Conservation (phyloP, 2,113 vertebrate species). For the Vanacampus margaritifer region DNA sequence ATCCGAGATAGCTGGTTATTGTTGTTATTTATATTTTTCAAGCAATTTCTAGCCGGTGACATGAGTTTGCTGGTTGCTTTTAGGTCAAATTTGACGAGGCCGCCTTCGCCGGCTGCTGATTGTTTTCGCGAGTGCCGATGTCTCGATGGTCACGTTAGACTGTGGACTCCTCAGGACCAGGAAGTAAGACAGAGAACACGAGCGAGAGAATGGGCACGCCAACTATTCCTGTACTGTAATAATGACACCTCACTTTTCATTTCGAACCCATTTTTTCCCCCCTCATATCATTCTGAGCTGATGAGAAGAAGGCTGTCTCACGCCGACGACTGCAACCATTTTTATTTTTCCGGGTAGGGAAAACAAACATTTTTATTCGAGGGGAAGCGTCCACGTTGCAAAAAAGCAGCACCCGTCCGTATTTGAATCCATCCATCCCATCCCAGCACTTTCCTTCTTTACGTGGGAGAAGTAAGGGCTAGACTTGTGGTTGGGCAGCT, state of each 20-base stretch:
- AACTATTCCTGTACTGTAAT: slow-evolving; percentile 72
- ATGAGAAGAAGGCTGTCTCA: slow-evolving; percentile 32
- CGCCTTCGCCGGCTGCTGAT: slow-evolving; percentile 52
- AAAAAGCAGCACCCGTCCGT: slow-evolving; percentile 5
- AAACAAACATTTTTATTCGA: slow-evolving; percentile 45
- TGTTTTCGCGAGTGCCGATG: slow-evolving; percentile 56
- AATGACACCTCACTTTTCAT: slow-evolving; percentile 58
- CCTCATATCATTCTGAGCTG: slow-evolving; percentile 23
- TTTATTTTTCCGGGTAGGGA: slow-evolving; percentile 48
- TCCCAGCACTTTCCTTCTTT: slow-evolving; percentile 64
- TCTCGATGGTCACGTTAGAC: slow-evolving; percentile 42
- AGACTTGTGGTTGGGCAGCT: slow-evolving; percentile 78
- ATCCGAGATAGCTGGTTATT: slow-evolving; percentile 56
- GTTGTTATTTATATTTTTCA: slow-evolving; percentile 63
- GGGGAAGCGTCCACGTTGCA: slow-evolving; percentile 7
- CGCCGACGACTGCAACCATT: neutral
- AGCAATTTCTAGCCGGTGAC: slow-evolving; percentile 66
- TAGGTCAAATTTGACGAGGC: slow-evolving; percentile 50
- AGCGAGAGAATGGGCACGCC: slow-evolving; percentile 56
- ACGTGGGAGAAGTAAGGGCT: slow-evolving; percentile 78
- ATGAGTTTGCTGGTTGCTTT: slow-evolving; percentile 56
- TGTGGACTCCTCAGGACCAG: slow-evolving; percentile 67
- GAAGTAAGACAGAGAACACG: slow-evolving; percentile 34
- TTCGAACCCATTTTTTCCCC: slow-evolving; percentile 22
- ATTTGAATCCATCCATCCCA: slow-evolving; percentile 25